phyloP scores from a whole-genome alignment of 23 tunicate species.

The Trididemnum nubilum region DNA sequence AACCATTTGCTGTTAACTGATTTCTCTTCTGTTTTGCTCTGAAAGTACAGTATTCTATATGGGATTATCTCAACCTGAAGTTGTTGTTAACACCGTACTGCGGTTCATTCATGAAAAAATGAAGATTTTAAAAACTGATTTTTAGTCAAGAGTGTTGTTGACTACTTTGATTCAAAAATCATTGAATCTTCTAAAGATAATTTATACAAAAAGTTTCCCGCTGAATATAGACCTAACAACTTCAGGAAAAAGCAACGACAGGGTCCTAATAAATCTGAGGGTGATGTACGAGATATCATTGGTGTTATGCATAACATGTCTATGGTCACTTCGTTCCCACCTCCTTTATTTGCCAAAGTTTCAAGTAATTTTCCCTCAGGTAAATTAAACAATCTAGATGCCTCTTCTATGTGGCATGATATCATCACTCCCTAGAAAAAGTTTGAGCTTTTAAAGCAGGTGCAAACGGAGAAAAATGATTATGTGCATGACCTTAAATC shows the following conservation, averaged over 20 bases:
- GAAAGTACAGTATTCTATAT: too few relatives aligned
- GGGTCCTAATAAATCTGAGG: neutral
- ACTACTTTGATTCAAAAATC: neutral
- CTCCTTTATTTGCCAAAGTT: neutral
- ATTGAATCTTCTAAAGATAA: neutral
- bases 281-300: neutral
- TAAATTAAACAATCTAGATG: neutral
- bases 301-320: neutral
- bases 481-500: neutral
- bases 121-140: neutral
- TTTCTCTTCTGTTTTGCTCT: too few relatives aligned
- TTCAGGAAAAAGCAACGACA: neutral
- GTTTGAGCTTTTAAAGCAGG: neutral
- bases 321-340: too few relatives aligned
- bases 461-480: neutral
- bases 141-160: neutral
- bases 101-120: neutral
- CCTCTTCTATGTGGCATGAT: neutral
- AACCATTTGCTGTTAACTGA: too few relatives aligned
- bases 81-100: neutral
- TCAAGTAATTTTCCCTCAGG: neutral
- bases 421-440: too few relatives aligned
- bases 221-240: neutral
- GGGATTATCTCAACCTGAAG: too few relatives aligned
- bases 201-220: neutral